Base-by-base conservation (phyloP, 1,140 invertebrate genomes). In the Subanguina moxae region DNA sequence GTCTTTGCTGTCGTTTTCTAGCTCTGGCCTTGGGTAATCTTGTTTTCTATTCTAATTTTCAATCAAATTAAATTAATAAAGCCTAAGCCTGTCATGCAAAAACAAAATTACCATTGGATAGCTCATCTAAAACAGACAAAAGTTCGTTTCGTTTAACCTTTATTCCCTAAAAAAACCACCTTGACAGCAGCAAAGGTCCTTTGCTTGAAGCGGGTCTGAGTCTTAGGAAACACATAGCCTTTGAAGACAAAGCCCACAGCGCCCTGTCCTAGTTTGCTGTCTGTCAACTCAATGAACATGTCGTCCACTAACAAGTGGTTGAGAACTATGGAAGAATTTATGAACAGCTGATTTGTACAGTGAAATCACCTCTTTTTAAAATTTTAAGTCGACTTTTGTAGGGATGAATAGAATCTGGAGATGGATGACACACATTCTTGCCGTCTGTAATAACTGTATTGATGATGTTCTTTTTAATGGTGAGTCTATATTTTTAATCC, bases 171-270 rank as follows among this genome's bases (percentile, higher is more conserved):
- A 15, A 8, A 28, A 42, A 28, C 45, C 48, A 78, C 78, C 64
- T 78, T 78, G 21, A 78, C 78, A 5, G 77, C 77, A 19, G 77
- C 77, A 62, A 76, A 78, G 13, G 76, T 78, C 38, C 78, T 79
- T 57, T 78, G 77, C 45, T 76, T 78, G 64, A 79, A 78, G 7
- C 78, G 73, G 27, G 78, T 80, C 48, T 78, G 78, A 21, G 77
- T 72, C 28, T 78, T 80, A 9, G 77, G 73, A 57, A 70, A 79
- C 0, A 78, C 77, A 48, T 76, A 78, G 42, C 77, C 77, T 57
- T 80, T 78, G 71, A 78, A 78, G 9, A 78, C 77, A 65, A 78
- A 78, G 30, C 77, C 77, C 1, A 78, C 77, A 56, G 78, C 76
- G 5, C 77, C 77, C 62, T 78, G 78, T 7, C 77, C 77, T 8